phyloP scores from a whole-genome alignment of 2,797 vertebrate species.

The Gouania willdenowi region DNA sequence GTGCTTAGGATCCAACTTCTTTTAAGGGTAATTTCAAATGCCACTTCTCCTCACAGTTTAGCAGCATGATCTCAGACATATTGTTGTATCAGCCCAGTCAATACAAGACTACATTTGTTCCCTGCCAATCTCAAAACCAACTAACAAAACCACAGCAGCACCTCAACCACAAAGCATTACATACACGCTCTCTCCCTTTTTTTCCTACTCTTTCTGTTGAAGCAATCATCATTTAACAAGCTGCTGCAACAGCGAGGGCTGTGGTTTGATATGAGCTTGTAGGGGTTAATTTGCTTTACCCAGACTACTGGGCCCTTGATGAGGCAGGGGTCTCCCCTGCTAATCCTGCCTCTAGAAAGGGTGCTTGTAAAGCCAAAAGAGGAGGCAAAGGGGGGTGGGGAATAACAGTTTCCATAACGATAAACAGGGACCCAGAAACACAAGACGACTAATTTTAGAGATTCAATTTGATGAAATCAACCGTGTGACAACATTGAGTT shows the following conservation, averaged over 20 bases:
- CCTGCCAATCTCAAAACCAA: constrained; percentile 51
- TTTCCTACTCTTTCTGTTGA: constrained; percentile 50
- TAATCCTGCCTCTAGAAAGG: constrained; percentile 45
- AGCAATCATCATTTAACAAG: constrained; percentile 56
- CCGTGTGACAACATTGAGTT: constrained; percentile 52
- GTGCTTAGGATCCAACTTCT: constrained; percentile 1
- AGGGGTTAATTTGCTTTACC: constrained; percentile 35
- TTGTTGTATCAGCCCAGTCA: background rate
- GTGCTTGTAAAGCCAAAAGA: constrained; percentile 38
- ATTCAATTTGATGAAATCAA: constrained; percentile 73
- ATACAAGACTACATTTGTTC: constrained; percentile 30
- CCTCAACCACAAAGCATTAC: constrained; percentile 21
- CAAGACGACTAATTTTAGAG: constrained; percentile 64
- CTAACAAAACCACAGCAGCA: constrained; percentile 51
- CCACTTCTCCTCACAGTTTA: constrained; percentile 19
- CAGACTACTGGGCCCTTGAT: constrained; percentile 50
- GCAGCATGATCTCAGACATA: constrained; percentile 1
- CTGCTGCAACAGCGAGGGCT: constrained; percentile 15
- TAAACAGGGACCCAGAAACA: constrained; percentile 50
- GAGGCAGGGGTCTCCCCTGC: constrained; percentile 51
- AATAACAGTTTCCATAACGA: constrained; percentile 61
- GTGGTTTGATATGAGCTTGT: constrained; percentile 31
- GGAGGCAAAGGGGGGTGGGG: background rate
- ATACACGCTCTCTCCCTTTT: constrained; percentile 14
- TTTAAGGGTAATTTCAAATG: constrained; percentile 17